Conservation (phyloP, 2,888 invertebrate genomes). For the Crematogaster levior region DNA sequence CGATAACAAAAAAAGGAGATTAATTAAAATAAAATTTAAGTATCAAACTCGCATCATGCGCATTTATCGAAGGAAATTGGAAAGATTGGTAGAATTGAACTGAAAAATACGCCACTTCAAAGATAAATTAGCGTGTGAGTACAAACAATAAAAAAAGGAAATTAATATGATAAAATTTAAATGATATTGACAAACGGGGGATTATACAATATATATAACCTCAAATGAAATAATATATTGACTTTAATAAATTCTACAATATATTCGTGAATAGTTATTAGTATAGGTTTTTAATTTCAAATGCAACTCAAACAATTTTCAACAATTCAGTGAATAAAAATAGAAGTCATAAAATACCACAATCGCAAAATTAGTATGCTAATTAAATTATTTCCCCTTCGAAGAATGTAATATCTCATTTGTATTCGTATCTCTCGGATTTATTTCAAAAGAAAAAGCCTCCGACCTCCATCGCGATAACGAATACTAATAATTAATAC, state of each 20-base stretch:
- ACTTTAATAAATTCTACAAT: neutral
- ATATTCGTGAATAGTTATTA: neutral
- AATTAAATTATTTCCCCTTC: neutral
- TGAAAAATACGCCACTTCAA: too few relatives aligned
- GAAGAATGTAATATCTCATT: neutral
- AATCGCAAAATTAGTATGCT: neutral
- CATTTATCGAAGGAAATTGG: too few relatives aligned
- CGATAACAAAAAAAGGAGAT: neutral
- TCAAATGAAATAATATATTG: neutral
- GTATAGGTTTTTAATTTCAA: neutral
- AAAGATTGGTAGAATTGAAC: too few relatives aligned
- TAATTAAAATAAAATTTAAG: too few relatives aligned
- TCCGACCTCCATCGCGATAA: neutral
- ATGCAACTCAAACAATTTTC: neutral
- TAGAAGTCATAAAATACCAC: neutral
- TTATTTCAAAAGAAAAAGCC: slow-evolving; percentile 6
- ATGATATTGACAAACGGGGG: neutral
- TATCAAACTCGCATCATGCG: too few relatives aligned
- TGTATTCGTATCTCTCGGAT: neutral
- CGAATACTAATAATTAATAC: slow-evolving; percentile 13
- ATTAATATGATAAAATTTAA: neutral
- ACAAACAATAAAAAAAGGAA: too few relatives aligned
- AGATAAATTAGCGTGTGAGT: too few relatives aligned
- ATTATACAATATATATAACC: neutral
- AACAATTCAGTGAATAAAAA: neutral